Percentiles rank a stretch among this genome's conserved stretches.
phyloP scores from a whole-genome alignment of 1,140 invertebrate genomes.

The Heliconius eleuchia region DNA sequence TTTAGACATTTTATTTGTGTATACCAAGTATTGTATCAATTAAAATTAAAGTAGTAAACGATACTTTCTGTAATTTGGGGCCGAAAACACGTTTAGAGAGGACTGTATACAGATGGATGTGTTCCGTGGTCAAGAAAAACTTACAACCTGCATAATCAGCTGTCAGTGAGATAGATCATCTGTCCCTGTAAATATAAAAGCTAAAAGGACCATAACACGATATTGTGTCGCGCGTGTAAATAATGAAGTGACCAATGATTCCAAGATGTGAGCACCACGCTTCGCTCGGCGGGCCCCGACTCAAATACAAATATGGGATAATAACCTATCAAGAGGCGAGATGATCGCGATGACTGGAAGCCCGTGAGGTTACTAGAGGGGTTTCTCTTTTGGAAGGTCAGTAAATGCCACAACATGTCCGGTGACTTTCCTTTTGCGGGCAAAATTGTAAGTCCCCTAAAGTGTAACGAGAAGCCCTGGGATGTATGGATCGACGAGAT shows the following conservation, averaged over 20 bases:
- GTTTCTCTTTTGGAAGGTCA: slow-evolving; percentile 52
- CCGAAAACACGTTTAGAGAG: slow-evolving; percentile 58
- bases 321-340: slow-evolving; percentile 77
- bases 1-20: slow-evolving; percentile 74
- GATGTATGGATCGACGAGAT: slow-evolving; percentile 78
- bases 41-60: slow-evolving; percentile 65
- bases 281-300: slow-evolving; percentile 49
- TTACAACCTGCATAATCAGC: slow-evolving; percentile 82
- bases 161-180: slow-evolving; percentile 82
- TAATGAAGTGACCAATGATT: slow-evolving; percentile 60
- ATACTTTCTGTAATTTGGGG: slow-evolving; percentile 56
- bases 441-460: slow-evolving; percentile 71
- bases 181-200: slow-evolving; percentile 82
- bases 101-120: slow-evolving; percentile 71
- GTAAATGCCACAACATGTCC: slow-evolving; percentile 66
- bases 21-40: slow-evolving; percentile 66
- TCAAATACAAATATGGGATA: slow-evolving; percentile 74
- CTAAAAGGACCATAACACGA: slow-evolving; percentile 78
- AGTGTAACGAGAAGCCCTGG: slow-evolving; percentile 80
- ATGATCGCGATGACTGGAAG: slow-evolving; percentile 64
- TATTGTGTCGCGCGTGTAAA: slow-evolving; percentile 56
- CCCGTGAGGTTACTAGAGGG: slow-evolving; percentile 59
- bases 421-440: slow-evolving; percentile 67
- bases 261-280: slow-evolving; percentile 63
- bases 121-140: slow-evolving; percentile 77